Percentiles rank a stretch among this genome's conserved stretches.
Evolutionary conservation across 2,797 vertebrate genomes (phyloP).

Genomic region (Sebastes jordani): DNA sequence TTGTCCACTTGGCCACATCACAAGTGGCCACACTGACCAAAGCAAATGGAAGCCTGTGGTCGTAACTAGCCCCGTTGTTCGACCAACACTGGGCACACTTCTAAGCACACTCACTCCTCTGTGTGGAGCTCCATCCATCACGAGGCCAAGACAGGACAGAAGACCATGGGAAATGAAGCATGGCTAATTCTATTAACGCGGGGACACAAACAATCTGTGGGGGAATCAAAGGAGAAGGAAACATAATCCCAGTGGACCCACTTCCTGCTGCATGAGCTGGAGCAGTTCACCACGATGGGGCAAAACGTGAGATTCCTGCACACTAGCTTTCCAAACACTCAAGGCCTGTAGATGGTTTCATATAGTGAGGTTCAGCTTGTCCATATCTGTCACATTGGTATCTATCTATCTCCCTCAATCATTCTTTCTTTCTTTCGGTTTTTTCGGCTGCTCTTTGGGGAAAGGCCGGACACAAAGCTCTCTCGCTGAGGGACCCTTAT

Average conservation of each 20-base stretch:
- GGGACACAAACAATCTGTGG: constrained; percentile 81
- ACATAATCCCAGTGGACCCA: constrained; percentile 74
- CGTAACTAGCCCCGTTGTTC: constrained; percentile 48
- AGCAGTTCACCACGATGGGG: constrained; percentile 81
- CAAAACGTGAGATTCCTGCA: constrained; percentile 75
- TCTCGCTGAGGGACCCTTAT: constrained; percentile 82
- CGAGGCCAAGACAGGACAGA: constrained; percentile 67
- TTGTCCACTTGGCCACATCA: constrained; percentile 32
- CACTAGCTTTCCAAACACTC: constrained; percentile 41
- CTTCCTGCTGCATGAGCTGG: constrained; percentile 77
- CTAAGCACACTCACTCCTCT: constrained; percentile 60
- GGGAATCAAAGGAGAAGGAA: constrained; percentile 76
- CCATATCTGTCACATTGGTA: constrained; percentile 3
- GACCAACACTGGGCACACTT: constrained; percentile 69
- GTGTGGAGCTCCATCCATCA: constrained; percentile 72
- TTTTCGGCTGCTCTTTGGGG: constrained; percentile 49
- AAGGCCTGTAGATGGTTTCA: not conserved
- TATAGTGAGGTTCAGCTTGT: constrained; percentile 6
- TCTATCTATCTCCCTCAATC: not conserved
- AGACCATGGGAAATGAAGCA: constrained; percentile 82
- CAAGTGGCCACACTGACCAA: constrained; percentile 47
- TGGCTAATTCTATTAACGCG: constrained; percentile 83
- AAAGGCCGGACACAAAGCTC: constrained; percentile 80
- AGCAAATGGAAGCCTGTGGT: constrained; percentile 53
- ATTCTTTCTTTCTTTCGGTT: constrained; percentile 10